phyloP scores from a whole-genome alignment of 2,113 vertebrate genomes.

The Mus pahari region DNA sequence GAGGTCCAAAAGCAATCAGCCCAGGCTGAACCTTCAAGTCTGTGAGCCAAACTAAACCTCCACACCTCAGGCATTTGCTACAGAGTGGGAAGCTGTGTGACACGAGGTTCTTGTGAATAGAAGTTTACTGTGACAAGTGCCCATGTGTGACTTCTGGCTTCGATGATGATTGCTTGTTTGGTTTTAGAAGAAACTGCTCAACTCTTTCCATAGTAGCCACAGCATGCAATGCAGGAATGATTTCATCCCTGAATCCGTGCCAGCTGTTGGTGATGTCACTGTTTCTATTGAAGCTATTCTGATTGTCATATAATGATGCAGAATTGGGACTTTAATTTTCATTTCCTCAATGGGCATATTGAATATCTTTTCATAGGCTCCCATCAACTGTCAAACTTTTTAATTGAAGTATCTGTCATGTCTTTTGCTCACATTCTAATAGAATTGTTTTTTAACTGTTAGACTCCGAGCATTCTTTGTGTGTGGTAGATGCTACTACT shows the following conservation, averaged over 20 bases:
- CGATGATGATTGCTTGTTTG: not conserved
- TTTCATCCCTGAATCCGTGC: not conserved
- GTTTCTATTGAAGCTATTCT: constrained; percentile 21
- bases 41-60: not conserved
- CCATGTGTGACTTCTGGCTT: not conserved
- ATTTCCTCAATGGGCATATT: not conserved
- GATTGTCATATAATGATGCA: not conserved
- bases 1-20: too few species aligned
- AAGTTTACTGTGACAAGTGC: not conserved
- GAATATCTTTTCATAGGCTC: constrained; percentile 8
- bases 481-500: not conserved
- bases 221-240: not conserved
- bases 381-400: not conserved
- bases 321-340: not conserved
- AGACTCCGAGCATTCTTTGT: not conserved
- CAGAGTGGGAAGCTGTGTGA: not conserved
- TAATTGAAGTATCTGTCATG: not conserved
- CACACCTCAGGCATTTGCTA: not conserved
- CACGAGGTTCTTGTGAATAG: not conserved
- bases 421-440: not conserved
- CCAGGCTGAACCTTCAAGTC: not conserved
- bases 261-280: not conserved
- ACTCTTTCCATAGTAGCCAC: not conserved
- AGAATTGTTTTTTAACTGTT: not conserved
- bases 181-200: not conserved